Conservation (phyloP, 2,888 invertebrate species). For the Lamellibrachia satsuma region DNA sequence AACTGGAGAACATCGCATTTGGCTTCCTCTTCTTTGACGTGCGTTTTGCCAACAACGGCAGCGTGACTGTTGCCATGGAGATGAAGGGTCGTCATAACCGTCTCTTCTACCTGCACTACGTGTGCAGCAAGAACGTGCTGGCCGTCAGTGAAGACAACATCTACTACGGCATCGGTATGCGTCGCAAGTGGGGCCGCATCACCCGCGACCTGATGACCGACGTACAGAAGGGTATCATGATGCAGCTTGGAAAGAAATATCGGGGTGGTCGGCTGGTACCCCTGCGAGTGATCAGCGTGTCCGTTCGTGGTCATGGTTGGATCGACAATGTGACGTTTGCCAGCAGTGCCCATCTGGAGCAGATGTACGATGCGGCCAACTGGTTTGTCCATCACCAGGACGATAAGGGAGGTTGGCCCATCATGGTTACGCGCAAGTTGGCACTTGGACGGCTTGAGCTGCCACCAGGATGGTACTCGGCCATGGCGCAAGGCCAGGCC, state of each 20-base stretch:
- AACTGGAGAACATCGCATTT: constrained; percentile 62
- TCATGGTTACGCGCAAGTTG: constrained; percentile 75
- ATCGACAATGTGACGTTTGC: constrained; percentile 60
- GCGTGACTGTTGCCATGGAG: constrained; percentile 81
- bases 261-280: constrained; percentile 42
- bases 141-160: constrained; percentile 79
- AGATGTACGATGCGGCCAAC: constrained; percentile 90
- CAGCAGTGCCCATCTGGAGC: constrained; percentile 85
- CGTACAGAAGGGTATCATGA: constrained; percentile 80
- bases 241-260: background rate
- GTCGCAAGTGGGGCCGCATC: constrained; percentile 76
- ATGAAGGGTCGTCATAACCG: constrained; percentile 69
- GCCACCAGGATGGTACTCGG: constrained; percentile 90
- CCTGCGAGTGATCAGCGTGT: constrained; percentile 40
- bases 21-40: constrained; percentile 75
- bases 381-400: constrained; percentile 93
- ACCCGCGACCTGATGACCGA: constrained; percentile 90
- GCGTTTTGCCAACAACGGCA: constrained; percentile 80
- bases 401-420: constrained; percentile 89
- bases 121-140: constrained; percentile 78
- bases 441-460: constrained; percentile 79
- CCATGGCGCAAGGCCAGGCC: constrained; percentile 96
- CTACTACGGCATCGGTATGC: constrained; percentile 81
- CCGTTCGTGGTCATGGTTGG: constrained; percentile 59
- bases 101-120: constrained; percentile 83